Evolutionary conservation across 2,113 vertebrate genomes (phyloP).

Genomic region (Entomyzon cyanotis): DNA sequence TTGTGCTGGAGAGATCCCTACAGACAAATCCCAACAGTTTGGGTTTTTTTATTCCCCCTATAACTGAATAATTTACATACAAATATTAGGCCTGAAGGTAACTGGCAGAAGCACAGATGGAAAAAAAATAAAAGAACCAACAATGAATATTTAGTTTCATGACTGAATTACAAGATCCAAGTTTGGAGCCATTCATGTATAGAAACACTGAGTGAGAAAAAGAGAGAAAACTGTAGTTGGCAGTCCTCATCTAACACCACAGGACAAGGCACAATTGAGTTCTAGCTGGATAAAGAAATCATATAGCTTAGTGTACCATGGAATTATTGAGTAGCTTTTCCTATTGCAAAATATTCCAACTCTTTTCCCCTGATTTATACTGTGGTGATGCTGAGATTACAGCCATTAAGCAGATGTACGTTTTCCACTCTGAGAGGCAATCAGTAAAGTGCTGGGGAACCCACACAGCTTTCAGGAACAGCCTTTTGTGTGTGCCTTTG

Average conservation of each 20-base stretch:
- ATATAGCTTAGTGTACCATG: background rate
- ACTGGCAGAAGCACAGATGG: conserved; percentile 2
- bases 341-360: background rate
- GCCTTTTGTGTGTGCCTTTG: background rate
- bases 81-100: conserved; percentile 31
- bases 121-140: background rate
- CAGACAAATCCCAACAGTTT: background rate
- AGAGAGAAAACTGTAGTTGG: background rate
- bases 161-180: background rate
- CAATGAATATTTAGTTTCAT: conserved; percentile 37
- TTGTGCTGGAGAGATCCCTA: background rate
- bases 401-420: background rate
- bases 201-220: background rate
- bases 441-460: background rate
- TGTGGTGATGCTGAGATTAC: background rate
- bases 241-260: background rate
- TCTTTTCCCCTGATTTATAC: background rate
- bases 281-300: background rate
- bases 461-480: background rate
- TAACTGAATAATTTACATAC: conserved; percentile 26
- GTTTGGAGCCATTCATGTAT: background rate
- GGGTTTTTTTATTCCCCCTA: background rate
- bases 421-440: background rate
- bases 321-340: background rate
- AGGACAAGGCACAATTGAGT: background rate